Percentiles rank a stretch among this genome's conserved stretches.
Conservation (phyloP, 2,113 vertebrate species). For the Thinocorus orbignyianus region DNA sequence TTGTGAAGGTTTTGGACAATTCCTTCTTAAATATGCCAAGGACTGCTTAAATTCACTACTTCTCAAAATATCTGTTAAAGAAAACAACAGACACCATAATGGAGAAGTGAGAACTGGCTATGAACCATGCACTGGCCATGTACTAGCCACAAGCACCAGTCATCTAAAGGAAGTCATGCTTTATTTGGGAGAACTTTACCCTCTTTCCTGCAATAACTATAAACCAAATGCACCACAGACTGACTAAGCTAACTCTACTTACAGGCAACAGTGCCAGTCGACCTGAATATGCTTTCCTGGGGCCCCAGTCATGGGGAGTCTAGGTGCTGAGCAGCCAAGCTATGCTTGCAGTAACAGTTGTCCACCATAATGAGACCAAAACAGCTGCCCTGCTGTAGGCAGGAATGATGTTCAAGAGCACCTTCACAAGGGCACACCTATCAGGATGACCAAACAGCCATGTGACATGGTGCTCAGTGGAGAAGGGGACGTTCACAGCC, state of each 20-base stretch:
- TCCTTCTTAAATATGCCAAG: background rate
- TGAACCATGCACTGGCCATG: background rate
- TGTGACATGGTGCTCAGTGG: background rate
- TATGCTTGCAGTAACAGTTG: background rate
- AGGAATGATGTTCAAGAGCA: background rate
- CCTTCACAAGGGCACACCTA: background rate
- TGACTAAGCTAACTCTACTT: background rate
- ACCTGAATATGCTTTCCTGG: background rate
- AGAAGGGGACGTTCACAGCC: background rate
- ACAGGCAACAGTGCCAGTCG: background rate
- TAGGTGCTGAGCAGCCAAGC: background rate
- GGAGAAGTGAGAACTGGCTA: background rate
- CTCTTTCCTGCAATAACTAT: background rate
- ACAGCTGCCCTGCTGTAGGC: background rate
- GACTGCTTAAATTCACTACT: background rate
- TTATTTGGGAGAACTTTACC: background rate
- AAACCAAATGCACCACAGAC: background rate
- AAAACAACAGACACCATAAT: background rate
- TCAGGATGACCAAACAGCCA: background rate
- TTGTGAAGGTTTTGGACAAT: background rate
- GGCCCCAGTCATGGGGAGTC: accelerated
- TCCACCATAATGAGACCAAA: background rate
- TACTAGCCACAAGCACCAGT: background rate
- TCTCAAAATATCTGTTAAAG: background rate
- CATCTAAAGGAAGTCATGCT: background rate